phyloP scores from a whole-genome alignment of 2,113 vertebrate genomes.

The Hiodon alosoides region DNA sequence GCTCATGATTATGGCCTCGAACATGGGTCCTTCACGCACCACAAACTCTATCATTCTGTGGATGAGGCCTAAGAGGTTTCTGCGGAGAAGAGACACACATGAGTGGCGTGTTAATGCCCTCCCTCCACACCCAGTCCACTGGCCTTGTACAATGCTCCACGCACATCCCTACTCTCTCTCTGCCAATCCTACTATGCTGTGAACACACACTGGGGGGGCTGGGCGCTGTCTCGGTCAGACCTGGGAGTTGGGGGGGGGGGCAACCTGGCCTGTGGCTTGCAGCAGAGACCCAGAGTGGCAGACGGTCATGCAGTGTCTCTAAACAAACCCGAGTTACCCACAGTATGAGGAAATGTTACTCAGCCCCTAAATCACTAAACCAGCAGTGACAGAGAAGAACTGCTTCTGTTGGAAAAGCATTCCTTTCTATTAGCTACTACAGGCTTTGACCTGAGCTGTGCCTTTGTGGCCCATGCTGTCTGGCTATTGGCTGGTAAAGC shows the following conservation, averaged over 20 bases:
- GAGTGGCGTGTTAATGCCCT: slow-evolving; percentile 36
- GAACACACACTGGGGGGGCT: neutral
- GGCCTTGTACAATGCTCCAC: slow-evolving; percentile 20
- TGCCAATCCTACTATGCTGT: slow-evolving; percentile 5
- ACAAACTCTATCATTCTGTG: slow-evolving; percentile 79
- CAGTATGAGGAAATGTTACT: slow-evolving; percentile 11
- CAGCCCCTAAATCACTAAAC: slow-evolving; percentile 8
- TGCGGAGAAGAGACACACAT: slow-evolving; percentile 42
- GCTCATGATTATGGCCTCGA: slow-evolving; percentile 75
- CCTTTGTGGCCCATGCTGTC: slow-evolving; percentile 12
- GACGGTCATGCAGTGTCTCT: slow-evolving; percentile 31
- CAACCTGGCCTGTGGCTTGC: slow-evolving; percentile 10
- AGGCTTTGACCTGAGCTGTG: slow-evolving; percentile 27
- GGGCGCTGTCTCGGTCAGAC: neutral
- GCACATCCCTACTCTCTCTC: slow-evolving; percentile 25
- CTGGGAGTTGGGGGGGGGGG: neutral
- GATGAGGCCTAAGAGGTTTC: slow-evolving; percentile 68
- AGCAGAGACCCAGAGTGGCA: slow-evolving; percentile 2
- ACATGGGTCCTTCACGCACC: slow-evolving; percentile 72
- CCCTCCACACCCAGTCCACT: neutral
- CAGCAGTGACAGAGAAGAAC: slow-evolving; percentile 21
- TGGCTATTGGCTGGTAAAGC: slow-evolving; percentile 35
- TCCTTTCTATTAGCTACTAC: slow-evolving; percentile 31
- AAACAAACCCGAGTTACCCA: neutral
- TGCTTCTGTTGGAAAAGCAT: slow-evolving; percentile 7